phyloP scores from a whole-genome alignment of 2,888 invertebrate species.

The Papilio protenor region DNA sequence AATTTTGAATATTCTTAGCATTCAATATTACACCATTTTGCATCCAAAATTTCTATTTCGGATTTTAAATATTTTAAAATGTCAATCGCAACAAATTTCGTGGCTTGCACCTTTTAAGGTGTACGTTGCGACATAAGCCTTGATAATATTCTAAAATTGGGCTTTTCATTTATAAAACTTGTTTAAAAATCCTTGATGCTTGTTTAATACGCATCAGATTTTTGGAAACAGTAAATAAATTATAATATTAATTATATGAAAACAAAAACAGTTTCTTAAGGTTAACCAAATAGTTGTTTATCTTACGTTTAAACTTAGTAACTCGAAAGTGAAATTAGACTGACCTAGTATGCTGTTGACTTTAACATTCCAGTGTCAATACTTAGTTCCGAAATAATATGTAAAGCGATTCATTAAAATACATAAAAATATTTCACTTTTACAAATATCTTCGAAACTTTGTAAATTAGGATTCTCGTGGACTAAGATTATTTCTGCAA shows the following conservation, averaged over 20 bases:
- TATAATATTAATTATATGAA: slow-evolving; percentile 19
- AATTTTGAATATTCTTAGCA: not conserved
- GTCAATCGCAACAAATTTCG: slow-evolving; percentile 13
- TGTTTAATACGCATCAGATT: not conserved
- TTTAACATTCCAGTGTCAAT: slow-evolving; percentile 4
- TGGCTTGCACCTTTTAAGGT: slow-evolving; percentile 16
- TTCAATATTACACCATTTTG: slow-evolving; percentile 1
- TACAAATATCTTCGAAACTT: not conserved
- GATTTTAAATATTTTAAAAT: slow-evolving; percentile 15
- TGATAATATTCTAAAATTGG: slow-evolving; percentile 32
- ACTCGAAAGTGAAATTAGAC: slow-evolving; percentile 13
- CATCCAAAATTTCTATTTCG: slow-evolving; percentile 12
- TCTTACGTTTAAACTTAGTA: not conserved
- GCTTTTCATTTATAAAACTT: slow-evolving; percentile 4
- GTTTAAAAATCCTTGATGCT: slow-evolving; percentile 28
- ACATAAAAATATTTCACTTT: not conserved
- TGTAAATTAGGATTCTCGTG: not conserved
- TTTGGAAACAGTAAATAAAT: slow-evolving; percentile 19
- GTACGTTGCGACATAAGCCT: slow-evolving; percentile 27
- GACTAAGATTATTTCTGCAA: not conserved
- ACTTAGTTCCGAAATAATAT: not conserved
- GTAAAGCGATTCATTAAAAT: not conserved
- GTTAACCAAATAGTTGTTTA: not conserved
- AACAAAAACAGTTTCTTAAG: not conserved
- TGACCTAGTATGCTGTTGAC: slow-evolving; percentile 24